Base-by-base conservation (phyloP, 2,113 vertebrate genomes). In the Corvus moneduloides region DNA sequence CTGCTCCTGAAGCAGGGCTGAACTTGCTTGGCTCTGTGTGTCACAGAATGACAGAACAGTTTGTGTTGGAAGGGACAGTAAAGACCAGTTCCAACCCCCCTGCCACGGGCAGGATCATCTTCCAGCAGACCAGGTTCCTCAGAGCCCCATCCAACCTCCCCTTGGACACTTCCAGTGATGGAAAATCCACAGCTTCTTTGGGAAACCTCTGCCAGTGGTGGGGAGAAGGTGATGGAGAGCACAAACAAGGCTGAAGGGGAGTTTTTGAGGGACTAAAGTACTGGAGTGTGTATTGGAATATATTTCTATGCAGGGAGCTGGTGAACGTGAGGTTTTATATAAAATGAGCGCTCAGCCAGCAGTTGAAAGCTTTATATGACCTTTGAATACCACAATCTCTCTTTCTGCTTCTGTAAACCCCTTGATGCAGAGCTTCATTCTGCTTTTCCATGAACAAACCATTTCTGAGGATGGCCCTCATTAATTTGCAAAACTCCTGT, bases 71-170 rank as follows among this genome's bases (percentile, higher is more conserved):
- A 46, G 30, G 30, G 12, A 55, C n/a, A 18, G 22, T 16, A 19
- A 49, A 27, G 9, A 10, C 5, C 39, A 13, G 26, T 13, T 80
- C 11, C 54, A 48, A 6, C 0, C 1, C 13, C n/a, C 3, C 9
- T 59, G 51, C 33, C 12, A 1, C 6, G 24, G 23, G 21, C 39
- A 86, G 48, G 10, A 6, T 3, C 35, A 32, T 2, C 18, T 48
- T 13, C 22, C n/a, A 20, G 13, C 7, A 13, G 0, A 3, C 7
- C 26, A 61, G 33, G 7, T 0, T n/a, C 46, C 59, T 46, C 59
- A 52, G 24, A 52, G 30, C 8, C 10, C 0, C 30, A 9, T 13
- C 46, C 46, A 59, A 0, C 39, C 52, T 20, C 21, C 6, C 24
- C 30, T 20, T 33, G 30, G 7, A 4, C 39, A 54, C 15, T 27